Conservation (phyloP, 1,140 invertebrate species). For the Bicyclus anynana region DNA sequence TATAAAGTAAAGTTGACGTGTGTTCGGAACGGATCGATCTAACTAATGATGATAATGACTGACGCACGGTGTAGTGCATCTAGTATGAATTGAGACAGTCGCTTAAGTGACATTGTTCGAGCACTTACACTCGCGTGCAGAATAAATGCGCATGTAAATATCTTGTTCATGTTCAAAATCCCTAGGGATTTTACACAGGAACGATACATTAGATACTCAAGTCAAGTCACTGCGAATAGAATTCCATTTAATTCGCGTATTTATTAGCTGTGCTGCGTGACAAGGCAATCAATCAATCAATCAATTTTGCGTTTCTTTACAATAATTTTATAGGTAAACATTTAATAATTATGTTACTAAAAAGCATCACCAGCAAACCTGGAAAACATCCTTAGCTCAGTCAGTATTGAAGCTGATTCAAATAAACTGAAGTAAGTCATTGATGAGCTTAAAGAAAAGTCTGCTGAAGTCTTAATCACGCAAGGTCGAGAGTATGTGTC, state of each 20-base stretch:
- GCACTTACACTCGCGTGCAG: conserved; percentile 8
- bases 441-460: conserved; percentile 91
- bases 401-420: conserved; percentile 94
- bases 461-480: conserved; percentile 91
- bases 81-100: background rate
- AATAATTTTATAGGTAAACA: too few species aligned
- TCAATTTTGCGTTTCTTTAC: too few species aligned
- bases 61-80: conserved; percentile 12
- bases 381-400: conserved; percentile 96
- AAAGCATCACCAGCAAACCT: conserved; percentile 90
- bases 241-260: too few species aligned
- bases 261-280: conserved; percentile 94
- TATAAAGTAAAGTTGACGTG: too few species aligned
- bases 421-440: conserved; percentile 93
- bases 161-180: too few species aligned
- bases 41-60: conserved; percentile 23
- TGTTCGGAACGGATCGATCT: conserved; percentile 5
- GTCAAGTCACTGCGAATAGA: too few species aligned
- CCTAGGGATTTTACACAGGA: too few species aligned
- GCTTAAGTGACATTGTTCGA: conserved; percentile 11
- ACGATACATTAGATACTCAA: too few species aligned
- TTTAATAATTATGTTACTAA: too few species aligned
- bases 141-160: background rate
- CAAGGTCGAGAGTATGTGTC: too few species aligned
- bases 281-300: conserved; percentile 85